Percentiles rank a stretch among this genome's conserved stretches.
Evolutionary conservation across 2,888 invertebrate species (phyloP).

Genomic region (Lacanobia oleracea): DNA sequence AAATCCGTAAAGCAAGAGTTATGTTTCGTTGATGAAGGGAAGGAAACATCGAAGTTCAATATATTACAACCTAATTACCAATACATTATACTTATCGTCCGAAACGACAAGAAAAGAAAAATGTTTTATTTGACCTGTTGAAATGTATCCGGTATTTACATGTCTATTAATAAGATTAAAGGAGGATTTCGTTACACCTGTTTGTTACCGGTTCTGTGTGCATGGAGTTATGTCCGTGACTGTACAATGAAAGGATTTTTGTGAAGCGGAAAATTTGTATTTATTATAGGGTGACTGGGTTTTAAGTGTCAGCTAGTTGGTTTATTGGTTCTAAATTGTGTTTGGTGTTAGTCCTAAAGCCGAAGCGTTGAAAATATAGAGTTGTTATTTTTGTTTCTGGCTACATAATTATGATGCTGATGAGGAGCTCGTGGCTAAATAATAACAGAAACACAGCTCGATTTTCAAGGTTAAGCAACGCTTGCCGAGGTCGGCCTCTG

Average conservation of each 20-base stretch:
- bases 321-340: conserved; percentile 32
- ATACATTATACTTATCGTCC: conserved; percentile 87
- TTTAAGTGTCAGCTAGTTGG: conserved; percentile 31
- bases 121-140: conserved; percentile 84
- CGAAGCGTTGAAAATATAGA: no score
- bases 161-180: conserved; percentile 85
- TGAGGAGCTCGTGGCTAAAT: no score
- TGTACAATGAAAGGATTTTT: conserved; percentile 53
- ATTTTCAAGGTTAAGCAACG: no score
- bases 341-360: background rate
- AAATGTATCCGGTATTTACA: conserved; percentile 83
- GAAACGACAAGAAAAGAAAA: conserved; percentile 75
- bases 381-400: no score
- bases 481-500: no score
- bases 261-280: conserved; percentile 58
- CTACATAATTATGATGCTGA: no score
- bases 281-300: conserved; percentile 59
- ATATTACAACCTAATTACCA: conserved; percentile 87
- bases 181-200: conserved; percentile 70
- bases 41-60: conserved; percentile 85
- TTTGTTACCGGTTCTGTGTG: conserved; percentile 61
- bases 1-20: conserved; percentile 85
- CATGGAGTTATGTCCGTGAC: conserved; percentile 34
- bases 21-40: conserved; percentile 84
- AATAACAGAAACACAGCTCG: no score